Base-by-base conservation (phyloP, 2,888 invertebrate species). In the Eupithecia abbreviata region DNA sequence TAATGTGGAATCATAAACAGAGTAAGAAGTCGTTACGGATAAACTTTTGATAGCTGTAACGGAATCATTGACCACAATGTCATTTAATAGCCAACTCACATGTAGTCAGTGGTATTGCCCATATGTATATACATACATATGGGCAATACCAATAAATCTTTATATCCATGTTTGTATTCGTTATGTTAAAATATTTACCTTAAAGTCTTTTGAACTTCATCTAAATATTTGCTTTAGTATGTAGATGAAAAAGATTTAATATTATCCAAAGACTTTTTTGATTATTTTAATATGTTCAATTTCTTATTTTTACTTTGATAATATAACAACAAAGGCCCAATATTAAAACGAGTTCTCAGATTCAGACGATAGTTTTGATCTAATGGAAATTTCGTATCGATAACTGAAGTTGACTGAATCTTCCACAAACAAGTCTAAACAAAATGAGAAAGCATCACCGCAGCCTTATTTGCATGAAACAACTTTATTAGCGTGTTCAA, bases 391-490 rank as follows among this genome's bases (percentile, higher is more conserved):
- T 71, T 74, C 72, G 76, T 74, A 62, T 71, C 76, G 66, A 70
- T 75, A 45, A 30, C 67, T 41, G 55, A 72, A 81, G 71, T 79
- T 71, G 72, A 78, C 55, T 75, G 78, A 76, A 76, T 76, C 77
- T 73, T 47, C 12, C 10, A 10, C 62, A 68, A 51, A 10, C 68
- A 62, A 67, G 70, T 77, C 74, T 49, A 78, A 78, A 75, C 73
- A 72, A 77, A 73, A 78, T 78, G 73, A 78, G 75, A 75, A 79
- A 79, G 79, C 78, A 77, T 73, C 73, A 43, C 42, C 71, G 49
- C 72, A 62, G 68, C 66, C 45, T 51, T 75, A 72, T 76, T 76
- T 77, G 66, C 71, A 77, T 77, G 47, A 67, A 72, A 70, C 58
- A 76, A 71, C 47, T 68, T 73, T 75, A 70, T 79, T 74, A 66